phyloP scores from a whole-genome alignment of 1,140 invertebrate species.

The Gryllus bimaculatus region DNA sequence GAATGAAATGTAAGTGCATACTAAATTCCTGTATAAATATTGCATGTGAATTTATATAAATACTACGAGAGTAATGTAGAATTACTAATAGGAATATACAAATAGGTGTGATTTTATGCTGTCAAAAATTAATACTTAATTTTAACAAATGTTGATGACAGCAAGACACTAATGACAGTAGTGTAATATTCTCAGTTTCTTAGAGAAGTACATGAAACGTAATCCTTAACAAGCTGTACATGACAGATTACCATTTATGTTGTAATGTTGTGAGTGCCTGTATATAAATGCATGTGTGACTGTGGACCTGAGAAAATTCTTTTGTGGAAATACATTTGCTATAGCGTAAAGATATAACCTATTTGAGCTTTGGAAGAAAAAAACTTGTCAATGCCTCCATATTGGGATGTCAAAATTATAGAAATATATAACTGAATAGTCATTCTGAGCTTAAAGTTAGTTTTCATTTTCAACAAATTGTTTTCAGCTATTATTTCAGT shows the following conservation, averaged over 20 bases:
- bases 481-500: not conserved
- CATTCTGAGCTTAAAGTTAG: not conserved
- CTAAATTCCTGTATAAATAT: conserved; percentile 13
- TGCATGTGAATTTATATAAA: conserved; percentile 21
- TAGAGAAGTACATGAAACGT: conserved; percentile 4
- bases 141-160: conserved; percentile 14
- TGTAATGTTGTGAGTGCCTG: conserved; percentile 13
- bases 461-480: not conserved
- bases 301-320: conserved; percentile 6
- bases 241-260: conserved; percentile 1
- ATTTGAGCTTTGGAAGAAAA: not conserved
- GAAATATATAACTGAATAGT: not conserved
- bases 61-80: not conserved
- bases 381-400: not conserved
- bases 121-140: not conserved
- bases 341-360: not conserved
- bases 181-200: conserved; percentile 1
- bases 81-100: not conserved
- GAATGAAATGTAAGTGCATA: conserved; percentile 7
- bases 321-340: conserved; percentile 1
- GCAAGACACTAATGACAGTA: conserved; percentile 3
- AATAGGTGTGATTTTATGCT: not conserved
- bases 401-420: conserved; percentile 9
- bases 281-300: conserved; percentile 15
- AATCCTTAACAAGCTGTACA: not conserved